Evolutionary conservation across 2,888 invertebrate genomes (phyloP).

Genomic region (Pherbina coryleti): DNA sequence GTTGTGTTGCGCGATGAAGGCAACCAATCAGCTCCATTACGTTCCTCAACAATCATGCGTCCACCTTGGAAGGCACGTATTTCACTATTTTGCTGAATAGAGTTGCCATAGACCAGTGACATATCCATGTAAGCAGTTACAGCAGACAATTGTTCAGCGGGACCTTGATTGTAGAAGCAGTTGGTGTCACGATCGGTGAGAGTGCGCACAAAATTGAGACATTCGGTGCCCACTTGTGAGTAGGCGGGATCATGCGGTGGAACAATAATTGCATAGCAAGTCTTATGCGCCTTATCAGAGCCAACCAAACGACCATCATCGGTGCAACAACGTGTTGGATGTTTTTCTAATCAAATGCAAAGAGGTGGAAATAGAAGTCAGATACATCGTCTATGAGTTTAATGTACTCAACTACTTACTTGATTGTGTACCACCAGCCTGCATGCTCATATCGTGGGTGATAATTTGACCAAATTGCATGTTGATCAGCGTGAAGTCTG

Average conservation of each 20-base stretch:
- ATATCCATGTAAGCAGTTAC: slow-evolving; percentile 75
- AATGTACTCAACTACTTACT: slow-evolving; percentile 72
- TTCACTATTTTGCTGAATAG: slow-evolving; percentile 74
- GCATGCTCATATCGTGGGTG: slow-evolving; percentile 74
- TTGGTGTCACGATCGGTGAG: slow-evolving; percentile 76
- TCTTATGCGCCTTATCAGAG: slow-evolving; percentile 67
- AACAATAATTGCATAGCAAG: slow-evolving; percentile 73
- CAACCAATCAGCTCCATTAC: slow-evolving; percentile 79
- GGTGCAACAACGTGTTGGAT: slow-evolving; percentile 75
- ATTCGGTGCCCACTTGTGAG: slow-evolving; percentile 72
- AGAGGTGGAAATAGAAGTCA: background rate
- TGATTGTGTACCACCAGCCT: slow-evolving; percentile 74
- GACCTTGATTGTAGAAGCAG: slow-evolving; percentile 72
- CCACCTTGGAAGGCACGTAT: slow-evolving; percentile 80
- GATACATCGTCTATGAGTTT: background rate
- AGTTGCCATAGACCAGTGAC: slow-evolving; percentile 86
- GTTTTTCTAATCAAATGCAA: slow-evolving; percentile 69
- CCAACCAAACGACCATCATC: slow-evolving; percentile 72
- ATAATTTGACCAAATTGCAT: slow-evolving; percentile 76
- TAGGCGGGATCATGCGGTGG: slow-evolving; percentile 74
- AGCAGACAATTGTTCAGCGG: slow-evolving; percentile 76
- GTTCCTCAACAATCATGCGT: slow-evolving; percentile 74
- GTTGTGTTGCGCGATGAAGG: slow-evolving; percentile 79
- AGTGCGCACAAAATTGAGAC: slow-evolving; percentile 79
- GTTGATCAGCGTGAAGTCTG: slow-evolving; percentile 79